Evolutionary conservation across 2,113 vertebrate species (phyloP), one percentile per base, ranked within the genome.

Genomic region (Syrrhaptes paradoxus): DNA sequence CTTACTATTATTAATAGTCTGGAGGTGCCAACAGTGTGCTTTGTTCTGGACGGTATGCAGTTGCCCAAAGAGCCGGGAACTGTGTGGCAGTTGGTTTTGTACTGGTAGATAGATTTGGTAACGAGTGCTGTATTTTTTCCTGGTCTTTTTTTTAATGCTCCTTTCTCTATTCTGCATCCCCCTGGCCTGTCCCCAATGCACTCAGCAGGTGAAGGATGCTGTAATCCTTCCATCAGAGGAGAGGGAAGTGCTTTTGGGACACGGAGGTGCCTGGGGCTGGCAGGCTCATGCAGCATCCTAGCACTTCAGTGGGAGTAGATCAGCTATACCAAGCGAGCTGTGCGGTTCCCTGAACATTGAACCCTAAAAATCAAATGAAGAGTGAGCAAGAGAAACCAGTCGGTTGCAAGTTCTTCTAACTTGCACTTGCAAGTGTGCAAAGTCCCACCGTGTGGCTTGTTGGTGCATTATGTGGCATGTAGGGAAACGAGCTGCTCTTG

Each of bases 1-100:
- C 89, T 97, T 94, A 82, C 91, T 93, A 54, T 91, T 95, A 94
- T 82, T 93, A 95, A 87, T 94, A 62, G 49, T 82, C 77, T 4
- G 41, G 65, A 95, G 89, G 81, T 5, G 12, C 87, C 91, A 87
- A 32, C 66, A 85, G 81, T 9, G 0, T n/a, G 71, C 87, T 95
- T 93, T 94, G 77, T 94, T 95, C 77, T 87, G 81, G 46, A 14
- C 2, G 3, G 46, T 65, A 72, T 52, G 41, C 11, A 3, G 36
- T 65, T 68, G 61, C 49, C 58, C 74, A 34, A 67, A 75, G 84
- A 85, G 57, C 66, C 38, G 62, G 62, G 87, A 75, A 22, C 58
- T 72, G 38, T 45, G 38, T 92, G 61, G 41, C 66, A 20, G 7
- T 68, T 75, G 62, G 7, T 89, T 85, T 62, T 73, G 6, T 66